Conservation (phyloP, 2,888 invertebrate genomes). For the Dicyrtomina minuta region DNA sequence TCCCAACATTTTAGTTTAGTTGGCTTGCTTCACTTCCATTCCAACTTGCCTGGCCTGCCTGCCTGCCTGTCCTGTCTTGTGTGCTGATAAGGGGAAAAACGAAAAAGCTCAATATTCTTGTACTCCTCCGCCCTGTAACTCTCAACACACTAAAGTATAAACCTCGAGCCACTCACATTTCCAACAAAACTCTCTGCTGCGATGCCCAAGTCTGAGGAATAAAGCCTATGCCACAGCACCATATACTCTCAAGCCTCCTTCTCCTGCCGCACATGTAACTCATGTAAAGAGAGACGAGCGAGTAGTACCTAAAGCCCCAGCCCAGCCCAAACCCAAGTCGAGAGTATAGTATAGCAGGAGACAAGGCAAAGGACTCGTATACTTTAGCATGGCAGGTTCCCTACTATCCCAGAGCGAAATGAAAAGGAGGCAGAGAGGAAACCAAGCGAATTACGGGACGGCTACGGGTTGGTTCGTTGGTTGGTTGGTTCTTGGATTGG, state of each 20-base stretch:
- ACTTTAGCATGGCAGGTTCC: too few species aligned
- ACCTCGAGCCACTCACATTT: neutral
- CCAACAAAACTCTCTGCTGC: neutral
- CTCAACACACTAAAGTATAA: neutral
- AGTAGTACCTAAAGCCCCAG: too few species aligned
- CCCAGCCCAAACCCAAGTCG: too few species aligned
- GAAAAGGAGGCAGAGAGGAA: too few species aligned
- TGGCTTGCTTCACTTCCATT: slow-evolving; percentile 9
- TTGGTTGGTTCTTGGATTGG: neutral
- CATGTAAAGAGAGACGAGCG: too few species aligned
- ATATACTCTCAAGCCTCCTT: too few species aligned
- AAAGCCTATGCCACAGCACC: too few species aligned
- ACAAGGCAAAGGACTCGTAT: too few species aligned
- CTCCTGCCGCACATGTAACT: too few species aligned
- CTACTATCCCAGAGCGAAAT: too few species aligned
- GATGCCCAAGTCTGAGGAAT: too few species aligned
- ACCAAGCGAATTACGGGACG: neutral
- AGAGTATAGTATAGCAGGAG: too few species aligned
- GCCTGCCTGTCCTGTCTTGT: slow-evolving; percentile 1
- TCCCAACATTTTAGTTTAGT: neutral
- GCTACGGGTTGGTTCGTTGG: neutral
- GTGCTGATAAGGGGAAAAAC: slow-evolving; percentile 36
- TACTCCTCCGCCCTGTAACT: slow-evolving; percentile 30
- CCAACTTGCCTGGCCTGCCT: neutral
- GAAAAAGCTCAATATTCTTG: slow-evolving; percentile 40